Percentiles rank a stretch among this genome's conserved stretches.
Evolutionary conservation across 2,797 vertebrate genomes (phyloP).

Genomic region (Fundulus diaphanus): DNA sequence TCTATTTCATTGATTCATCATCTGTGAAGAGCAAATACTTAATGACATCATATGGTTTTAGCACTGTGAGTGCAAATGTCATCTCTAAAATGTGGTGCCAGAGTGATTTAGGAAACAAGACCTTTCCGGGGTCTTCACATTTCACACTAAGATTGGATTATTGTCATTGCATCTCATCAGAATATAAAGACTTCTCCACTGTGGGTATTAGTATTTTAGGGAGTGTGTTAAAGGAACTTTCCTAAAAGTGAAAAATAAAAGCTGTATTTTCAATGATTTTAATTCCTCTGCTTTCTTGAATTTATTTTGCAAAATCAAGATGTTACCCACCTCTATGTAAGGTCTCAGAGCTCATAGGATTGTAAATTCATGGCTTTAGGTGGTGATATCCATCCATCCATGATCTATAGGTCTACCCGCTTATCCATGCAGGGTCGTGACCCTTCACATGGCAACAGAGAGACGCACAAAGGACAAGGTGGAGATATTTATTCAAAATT

Average conservation of each 20-base stretch:
- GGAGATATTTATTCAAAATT: background rate
- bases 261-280: background rate
- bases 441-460: too few relatives aligned
- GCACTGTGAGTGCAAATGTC: conserved; percentile 1
- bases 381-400: too few relatives aligned
- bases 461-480: too few relatives aligned
- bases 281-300: background rate
- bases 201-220: background rate
- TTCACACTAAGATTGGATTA: background rate
- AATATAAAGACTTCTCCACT: background rate
- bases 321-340: background rate
- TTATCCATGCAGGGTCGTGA: too few relatives aligned
- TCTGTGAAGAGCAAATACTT: conserved; percentile 53
- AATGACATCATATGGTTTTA: conserved; percentile 56
- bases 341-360: background rate
- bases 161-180: background rate
- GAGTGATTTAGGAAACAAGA: background rate
- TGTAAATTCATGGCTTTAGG: background rate
- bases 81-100: conserved; percentile 18
- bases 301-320: background rate
- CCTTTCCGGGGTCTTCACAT: background rate
- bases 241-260: background rate
- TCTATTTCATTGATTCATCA: conserved; percentile 64
- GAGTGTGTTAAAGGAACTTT: background rate
- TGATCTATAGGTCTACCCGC: too few relatives aligned